Conservation (phyloP, 2,113 vertebrate species). For the Ursus arctos region DNA sequence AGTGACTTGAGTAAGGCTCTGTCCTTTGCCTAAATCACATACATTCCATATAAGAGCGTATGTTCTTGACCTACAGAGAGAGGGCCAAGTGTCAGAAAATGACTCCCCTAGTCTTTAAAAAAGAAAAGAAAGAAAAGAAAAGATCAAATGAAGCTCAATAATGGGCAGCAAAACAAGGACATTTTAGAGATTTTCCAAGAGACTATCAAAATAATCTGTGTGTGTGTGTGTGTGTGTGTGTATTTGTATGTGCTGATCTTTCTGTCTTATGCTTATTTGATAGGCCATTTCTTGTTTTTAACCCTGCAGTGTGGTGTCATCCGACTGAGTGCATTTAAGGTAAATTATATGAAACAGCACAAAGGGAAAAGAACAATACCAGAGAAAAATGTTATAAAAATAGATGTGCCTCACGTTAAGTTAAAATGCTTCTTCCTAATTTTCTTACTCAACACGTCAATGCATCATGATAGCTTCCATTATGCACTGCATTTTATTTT, state of each 20-base stretch:
- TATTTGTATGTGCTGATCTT: background rate
- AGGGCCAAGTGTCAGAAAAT: background rate
- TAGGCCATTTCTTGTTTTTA: background rate
- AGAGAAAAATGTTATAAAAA: conserved; percentile 45
- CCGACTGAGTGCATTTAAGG: background rate
- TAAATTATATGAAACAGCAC: background rate
- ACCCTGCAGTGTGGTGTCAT: background rate
- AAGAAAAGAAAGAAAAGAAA: no score
- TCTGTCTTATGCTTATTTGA: background rate
- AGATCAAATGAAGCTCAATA: background rate
- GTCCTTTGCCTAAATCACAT: background rate
- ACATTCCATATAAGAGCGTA: background rate
- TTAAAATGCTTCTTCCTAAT: background rate
- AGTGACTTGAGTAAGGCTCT: background rate
- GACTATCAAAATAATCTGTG: background rate
- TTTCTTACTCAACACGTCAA: background rate
- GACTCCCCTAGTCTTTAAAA: background rate
- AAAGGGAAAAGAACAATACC: background rate
- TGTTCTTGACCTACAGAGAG: background rate
- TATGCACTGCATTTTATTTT: background rate
- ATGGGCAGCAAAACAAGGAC: background rate
- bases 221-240: background rate
- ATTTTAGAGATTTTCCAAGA: conserved; percentile 30
- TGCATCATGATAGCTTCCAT: background rate
- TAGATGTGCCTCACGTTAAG: background rate